Evolutionary conservation across 2,888 invertebrate genomes (phyloP).

Genomic region (Aphrophora alni): DNA sequence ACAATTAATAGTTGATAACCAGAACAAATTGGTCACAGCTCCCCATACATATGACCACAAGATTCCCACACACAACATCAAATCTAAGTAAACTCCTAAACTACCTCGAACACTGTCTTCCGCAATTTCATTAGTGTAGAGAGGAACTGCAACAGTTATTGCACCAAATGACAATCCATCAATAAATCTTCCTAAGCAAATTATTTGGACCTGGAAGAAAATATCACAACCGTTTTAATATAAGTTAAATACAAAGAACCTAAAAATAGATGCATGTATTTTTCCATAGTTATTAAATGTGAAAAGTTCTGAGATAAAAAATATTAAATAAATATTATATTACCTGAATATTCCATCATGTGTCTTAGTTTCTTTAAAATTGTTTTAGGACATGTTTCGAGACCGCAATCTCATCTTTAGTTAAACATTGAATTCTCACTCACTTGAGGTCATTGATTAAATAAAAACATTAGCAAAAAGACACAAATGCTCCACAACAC

Average conservation of each 20-base stretch:
- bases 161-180: conserved; percentile 58
- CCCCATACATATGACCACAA: conserved; percentile 58
- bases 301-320: no score
- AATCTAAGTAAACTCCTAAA: conserved; percentile 60
- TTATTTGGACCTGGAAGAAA: conserved; percentile 40
- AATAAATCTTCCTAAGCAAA: conserved; percentile 52
- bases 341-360: no score
- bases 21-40: conserved; percentile 55
- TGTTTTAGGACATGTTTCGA: no score
- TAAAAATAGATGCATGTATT: neutral
- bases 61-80: conserved; percentile 60
- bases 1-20: conserved; percentile 55
- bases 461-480: no score
- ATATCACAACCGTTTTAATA: neutral
- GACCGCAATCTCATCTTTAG: no score
- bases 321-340: neutral
- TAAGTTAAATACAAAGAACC: neutral
- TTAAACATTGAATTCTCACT: no score
- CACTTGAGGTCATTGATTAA: no score
- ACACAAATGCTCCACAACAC: no score
- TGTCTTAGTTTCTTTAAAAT: no score
- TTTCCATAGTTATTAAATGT: no score
- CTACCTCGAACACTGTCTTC: conserved; percentile 58
- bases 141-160: conserved; percentile 57
- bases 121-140: conserved; percentile 58